Conservation (phyloP, 2,797 vertebrate genomes). For the Hypotaenidia okinawae region DNA sequence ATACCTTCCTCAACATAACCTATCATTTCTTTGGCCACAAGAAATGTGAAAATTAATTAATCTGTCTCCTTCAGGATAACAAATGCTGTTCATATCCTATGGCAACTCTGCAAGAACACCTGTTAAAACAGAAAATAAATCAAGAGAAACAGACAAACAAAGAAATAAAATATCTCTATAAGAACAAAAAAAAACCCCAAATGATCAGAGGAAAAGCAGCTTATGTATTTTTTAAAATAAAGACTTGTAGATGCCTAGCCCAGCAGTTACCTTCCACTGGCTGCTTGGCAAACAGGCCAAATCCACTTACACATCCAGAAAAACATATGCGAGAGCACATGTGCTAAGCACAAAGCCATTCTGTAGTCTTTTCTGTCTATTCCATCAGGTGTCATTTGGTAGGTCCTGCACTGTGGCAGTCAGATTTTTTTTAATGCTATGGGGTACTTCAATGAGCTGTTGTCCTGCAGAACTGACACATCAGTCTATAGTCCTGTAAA, state of each 20-base stretch:
- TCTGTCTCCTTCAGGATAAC: background rate
- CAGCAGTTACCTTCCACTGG: background rate
- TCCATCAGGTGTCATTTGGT: background rate
- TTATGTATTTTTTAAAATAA: background rate
- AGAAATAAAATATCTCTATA: background rate
- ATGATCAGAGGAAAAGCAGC: background rate
- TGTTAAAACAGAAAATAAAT: background rate
- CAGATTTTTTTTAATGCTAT: background rate
- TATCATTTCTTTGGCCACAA: background rate
- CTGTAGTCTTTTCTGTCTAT: background rate
- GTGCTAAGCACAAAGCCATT: background rate
- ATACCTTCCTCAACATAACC: background rate
- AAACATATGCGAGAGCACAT: background rate
- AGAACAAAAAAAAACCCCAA: background rate
- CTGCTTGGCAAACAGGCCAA: background rate
- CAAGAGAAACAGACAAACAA: too few species aligned
- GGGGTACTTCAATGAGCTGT: background rate
- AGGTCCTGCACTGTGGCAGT: background rate
- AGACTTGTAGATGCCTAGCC: background rate
- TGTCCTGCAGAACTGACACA: background rate
- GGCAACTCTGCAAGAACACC: background rate
- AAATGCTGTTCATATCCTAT: background rate
- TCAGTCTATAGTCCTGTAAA: background rate
- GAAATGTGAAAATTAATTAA: background rate
- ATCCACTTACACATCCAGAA: background rate